A percentile compares a stretch with the other conserved stretches of the same genome.
Evolutionary conservation across 2,113 vertebrate genomes (phyloP).

Genomic region (Gallinago media): DNA sequence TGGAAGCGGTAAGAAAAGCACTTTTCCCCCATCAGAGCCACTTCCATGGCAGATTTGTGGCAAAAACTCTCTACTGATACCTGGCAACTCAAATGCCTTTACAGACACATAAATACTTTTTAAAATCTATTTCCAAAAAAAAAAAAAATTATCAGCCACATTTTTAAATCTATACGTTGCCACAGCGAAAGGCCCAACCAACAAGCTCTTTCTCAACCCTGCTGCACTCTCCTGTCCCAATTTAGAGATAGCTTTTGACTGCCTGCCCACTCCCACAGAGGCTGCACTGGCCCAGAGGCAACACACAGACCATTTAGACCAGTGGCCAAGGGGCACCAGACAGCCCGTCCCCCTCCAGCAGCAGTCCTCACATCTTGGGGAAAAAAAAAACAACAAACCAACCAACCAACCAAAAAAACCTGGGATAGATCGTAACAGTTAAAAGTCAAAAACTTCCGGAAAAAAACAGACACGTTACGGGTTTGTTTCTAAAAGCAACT

Average conservation of each 20-base stretch:
- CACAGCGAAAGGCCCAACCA: background rate
- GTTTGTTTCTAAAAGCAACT: background rate
- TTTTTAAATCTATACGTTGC: background rate
- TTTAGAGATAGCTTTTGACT: background rate
- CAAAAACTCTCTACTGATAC: background rate
- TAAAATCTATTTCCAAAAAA: background rate
- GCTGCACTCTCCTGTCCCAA: background rate
- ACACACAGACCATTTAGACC: background rate
- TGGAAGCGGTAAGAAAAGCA: background rate
- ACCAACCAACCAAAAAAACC: background rate
- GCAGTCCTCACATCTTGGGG: too few relatives aligned
- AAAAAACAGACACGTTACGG: background rate
- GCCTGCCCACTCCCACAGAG: rapidly evolving
- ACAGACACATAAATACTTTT: background rate
- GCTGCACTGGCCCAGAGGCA: background rate
- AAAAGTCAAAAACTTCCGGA: background rate
- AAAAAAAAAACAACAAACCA: too few relatives aligned
- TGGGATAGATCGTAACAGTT: background rate
- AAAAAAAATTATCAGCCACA: background rate
- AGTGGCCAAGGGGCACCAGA: rapidly evolving
- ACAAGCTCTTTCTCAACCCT: background rate
- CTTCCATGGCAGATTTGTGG: background rate
- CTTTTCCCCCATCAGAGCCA: background rate
- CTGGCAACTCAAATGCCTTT: background rate
- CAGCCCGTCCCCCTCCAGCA: background rate